Conservation (phyloP, 2,113 vertebrate species). For the Chaetorhynchus papuensis region DNA sequence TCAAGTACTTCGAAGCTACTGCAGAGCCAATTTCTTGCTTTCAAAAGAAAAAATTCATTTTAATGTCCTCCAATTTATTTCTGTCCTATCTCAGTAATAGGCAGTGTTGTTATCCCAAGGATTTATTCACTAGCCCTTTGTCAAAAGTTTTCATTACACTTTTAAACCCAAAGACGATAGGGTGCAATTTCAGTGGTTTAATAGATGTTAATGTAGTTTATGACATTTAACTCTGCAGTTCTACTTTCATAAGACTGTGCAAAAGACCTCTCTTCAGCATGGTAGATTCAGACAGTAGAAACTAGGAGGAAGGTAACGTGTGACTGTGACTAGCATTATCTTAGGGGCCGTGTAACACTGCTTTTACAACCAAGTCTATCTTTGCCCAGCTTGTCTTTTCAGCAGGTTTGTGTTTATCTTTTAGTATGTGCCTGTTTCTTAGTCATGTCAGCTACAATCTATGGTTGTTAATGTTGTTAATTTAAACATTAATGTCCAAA, state of each 20-base stretch:
- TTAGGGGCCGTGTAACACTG: background rate
- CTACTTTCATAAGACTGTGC: background rate
- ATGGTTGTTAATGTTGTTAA: background rate
- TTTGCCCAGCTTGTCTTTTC: background rate
- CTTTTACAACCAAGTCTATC: background rate
- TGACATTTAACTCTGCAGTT: background rate
- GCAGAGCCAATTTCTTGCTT: background rate
- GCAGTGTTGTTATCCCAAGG: background rate
- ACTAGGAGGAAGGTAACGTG: background rate
- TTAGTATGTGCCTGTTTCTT: background rate
- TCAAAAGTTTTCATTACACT: background rate
- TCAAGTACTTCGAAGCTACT: background rate
- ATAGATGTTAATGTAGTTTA: background rate
- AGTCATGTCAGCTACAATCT: background rate
- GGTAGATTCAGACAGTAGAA: background rate
- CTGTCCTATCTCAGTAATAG: background rate
- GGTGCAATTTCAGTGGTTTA: background rate
- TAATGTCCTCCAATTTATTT: background rate
- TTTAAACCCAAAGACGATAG: background rate
- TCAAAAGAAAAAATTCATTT: background rate
- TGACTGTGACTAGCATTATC: background rate
- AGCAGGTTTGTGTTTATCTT: background rate
- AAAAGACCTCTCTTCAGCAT: background rate
- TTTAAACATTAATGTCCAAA: background rate
- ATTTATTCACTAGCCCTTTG: background rate